These are phyloP conservation scores for Acanthosoma haemorrhoidale DNA, from an alignment of 2,888 invertebrate species.

Conservation along the genomic window DNA sequence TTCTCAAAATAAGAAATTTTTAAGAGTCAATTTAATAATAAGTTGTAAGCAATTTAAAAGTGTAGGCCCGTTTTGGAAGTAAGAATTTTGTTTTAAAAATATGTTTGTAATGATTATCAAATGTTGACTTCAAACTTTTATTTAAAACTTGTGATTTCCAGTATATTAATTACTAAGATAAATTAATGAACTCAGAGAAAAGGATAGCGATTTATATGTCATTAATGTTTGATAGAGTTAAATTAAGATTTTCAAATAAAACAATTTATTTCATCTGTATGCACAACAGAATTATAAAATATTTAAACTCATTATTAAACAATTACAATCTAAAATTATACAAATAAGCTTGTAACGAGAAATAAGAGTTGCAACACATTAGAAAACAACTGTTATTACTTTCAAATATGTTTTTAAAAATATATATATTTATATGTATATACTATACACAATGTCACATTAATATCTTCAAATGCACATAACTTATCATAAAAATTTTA, in stretches of 20 bases:
- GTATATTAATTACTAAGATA: too few relatives aligned
- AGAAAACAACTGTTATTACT: slow-evolving; percentile 19
- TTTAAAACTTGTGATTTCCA: too few relatives aligned
- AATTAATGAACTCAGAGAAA: too few relatives aligned
- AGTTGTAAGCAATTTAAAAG: too few relatives aligned
- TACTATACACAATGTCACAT: not conserved
- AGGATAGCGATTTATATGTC: too few relatives aligned
- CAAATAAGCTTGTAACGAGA: slow-evolving; percentile 18
- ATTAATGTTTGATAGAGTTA: too few relatives aligned
- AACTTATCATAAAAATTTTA: slow-evolving; percentile 19
- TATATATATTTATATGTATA: not conserved
- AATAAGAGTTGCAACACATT: slow-evolving; percentile 16
- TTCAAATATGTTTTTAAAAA: slow-evolving; percentile 5
- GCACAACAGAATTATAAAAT: slow-evolving; percentile 24
- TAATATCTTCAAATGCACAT: slow-evolving; percentile 23
- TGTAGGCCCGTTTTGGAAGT: too few relatives aligned
- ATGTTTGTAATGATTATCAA: too few relatives aligned
- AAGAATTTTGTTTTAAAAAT: too few relatives aligned
- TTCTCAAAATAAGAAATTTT: too few relatives aligned
- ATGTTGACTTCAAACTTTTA: too few relatives aligned
- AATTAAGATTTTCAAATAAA: slow-evolving; percentile 18
- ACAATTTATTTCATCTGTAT: slow-evolving; percentile 23
- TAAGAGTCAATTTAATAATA: too few relatives aligned
- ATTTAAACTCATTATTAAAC: slow-evolving; percentile 23
- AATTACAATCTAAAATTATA: slow-evolving; percentile 23